A percentile compares a stretch with the other conserved stretches of the same genome.
phyloP scores from a whole-genome alignment of 2,797 vertebrate species.

The Danio aesculapii region DNA sequence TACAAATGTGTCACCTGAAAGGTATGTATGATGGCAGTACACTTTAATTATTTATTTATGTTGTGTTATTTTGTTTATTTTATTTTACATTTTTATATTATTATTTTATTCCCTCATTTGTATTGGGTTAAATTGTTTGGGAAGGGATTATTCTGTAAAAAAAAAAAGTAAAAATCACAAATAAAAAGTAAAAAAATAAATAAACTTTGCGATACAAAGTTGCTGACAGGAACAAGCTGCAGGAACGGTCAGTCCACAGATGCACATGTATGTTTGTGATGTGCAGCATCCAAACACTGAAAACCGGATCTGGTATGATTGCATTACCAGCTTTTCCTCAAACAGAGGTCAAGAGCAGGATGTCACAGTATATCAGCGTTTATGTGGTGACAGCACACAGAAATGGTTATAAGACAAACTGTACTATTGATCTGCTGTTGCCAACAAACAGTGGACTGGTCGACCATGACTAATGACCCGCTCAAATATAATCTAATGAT shows the following conservation, averaged over 20 bases:
- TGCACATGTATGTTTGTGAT: background rate
- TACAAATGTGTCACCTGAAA: no score
- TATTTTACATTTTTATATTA: no score
- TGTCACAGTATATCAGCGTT: constrained; percentile 14
- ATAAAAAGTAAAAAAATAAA: no score
- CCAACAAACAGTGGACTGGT: constrained; percentile 48
- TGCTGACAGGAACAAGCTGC: constrained; percentile 7
- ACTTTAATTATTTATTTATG: no score
- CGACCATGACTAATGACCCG: constrained; percentile 49
- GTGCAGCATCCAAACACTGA: background rate
- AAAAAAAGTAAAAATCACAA: no score
- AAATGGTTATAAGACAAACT: constrained; percentile 49
- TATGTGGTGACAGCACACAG: constrained; percentile 42
- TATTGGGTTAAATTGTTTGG: no score
- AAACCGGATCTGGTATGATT: constrained; percentile 5
- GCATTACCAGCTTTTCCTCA: constrained; percentile 17
- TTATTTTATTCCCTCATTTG: no score
- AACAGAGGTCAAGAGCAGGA: constrained; percentile 36
- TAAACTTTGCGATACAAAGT: background rate
- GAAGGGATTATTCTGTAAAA: no score
- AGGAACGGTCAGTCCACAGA: constrained; percentile 13
- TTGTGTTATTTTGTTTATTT: no score
- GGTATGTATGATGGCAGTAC: no score
- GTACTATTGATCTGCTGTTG: constrained; percentile 75
- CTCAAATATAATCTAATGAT: constrained; percentile 52